Base-by-base conservation (phyloP, 1,140 invertebrate genomes). In the Drosophila subobscura region DNA sequence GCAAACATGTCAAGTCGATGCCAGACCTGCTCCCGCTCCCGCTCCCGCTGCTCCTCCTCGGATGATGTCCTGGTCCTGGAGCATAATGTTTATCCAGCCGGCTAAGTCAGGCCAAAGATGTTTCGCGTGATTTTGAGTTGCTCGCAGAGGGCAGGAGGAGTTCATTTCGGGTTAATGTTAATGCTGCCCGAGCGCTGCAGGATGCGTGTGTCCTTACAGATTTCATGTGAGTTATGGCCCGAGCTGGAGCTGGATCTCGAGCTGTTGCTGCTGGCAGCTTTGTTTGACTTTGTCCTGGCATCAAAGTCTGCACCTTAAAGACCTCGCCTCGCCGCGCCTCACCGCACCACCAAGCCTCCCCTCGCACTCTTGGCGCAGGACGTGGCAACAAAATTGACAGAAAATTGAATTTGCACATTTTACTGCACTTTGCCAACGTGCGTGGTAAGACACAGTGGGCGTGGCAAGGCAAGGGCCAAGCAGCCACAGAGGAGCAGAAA, bases 341-440 rank as follows among this genome's bases (percentile, higher is more conserved):
- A 29, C 29, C 7, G 6, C 29, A 29, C 16, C 51, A 12, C 10
- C 8, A 33, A 12, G 0, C 14, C 63, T 67, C 64, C 52, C n/a
- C 12, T 29, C 25, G 10, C 51, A 12, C 12, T 25, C 57, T 8
- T 42, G 22, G 20, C n/a, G 29, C n/a, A 22, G 29, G 16, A 14
- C 7, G 37, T 20, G 55, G 53, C 67, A 65, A 68, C 58, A 27
- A 73, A 80, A 80, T 86, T 86, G 80, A 73, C 67, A 71, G 70
- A 77, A 86, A 86, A 85, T 85, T 78, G 45, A 85, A 86, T 86
- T 85, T 85, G 73, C 83, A 85, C 81, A 86, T 85, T 74, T 85
- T 85, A 64, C 73, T 85, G 81, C 81, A 84, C 59, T 79, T 79
- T 72, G 56, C 76, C 64, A 77, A 67, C 53, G 73, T 41, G 33